Base-by-base conservation (phyloP, 2,888 invertebrate species). In the Dicycla oo region DNA sequence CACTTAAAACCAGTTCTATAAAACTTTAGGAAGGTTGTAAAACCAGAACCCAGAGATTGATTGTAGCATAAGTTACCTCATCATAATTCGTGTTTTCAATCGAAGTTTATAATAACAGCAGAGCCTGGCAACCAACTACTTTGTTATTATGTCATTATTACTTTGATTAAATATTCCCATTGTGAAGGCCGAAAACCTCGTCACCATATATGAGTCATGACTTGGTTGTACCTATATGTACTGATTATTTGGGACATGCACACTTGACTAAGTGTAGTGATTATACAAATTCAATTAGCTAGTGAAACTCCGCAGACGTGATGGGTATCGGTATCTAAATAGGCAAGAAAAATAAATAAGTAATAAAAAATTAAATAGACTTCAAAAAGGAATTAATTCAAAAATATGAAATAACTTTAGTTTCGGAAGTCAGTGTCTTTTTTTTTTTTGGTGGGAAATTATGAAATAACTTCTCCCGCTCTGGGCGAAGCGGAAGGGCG, bases 171-270 rank as follows among this genome's bases (percentile, higher is more conserved):
- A 83, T 77, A 82, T 83, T 73, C 49, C n/a, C 18, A 73, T 53
- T 66, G 73, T 82, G 78, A 81, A 83, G 83, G 80, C 68, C 76
- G 66, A 38, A 77, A 75, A 57, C 67, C 62, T 81, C 78, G 81
- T 78, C 76, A 73, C 69, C 62, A 58, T 54, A 58, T 54, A 58
- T 85, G 83, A 81, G 67, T 86, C 78, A 85, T 70, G 30, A 47
- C 40, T 38, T 54, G 51, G 66, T 23, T 71, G 26, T 66, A 61
- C 6, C n/a, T n/a, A n/a, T 63, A 54, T 61, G 38, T 69, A 66
- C 40, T 80, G 26, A 74, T 73, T 73, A 62, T 73, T 69, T 54
- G 45, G 56, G 63, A 73, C 56, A 75, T 57, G 61, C n/a, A n/a
- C n/a, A n/a, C 54, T 69, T 66, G 49, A 61, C 70, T 30, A 61